Conservation (phyloP, 2,797 vertebrate species). For the Amazonetta brasiliensis region DNA sequence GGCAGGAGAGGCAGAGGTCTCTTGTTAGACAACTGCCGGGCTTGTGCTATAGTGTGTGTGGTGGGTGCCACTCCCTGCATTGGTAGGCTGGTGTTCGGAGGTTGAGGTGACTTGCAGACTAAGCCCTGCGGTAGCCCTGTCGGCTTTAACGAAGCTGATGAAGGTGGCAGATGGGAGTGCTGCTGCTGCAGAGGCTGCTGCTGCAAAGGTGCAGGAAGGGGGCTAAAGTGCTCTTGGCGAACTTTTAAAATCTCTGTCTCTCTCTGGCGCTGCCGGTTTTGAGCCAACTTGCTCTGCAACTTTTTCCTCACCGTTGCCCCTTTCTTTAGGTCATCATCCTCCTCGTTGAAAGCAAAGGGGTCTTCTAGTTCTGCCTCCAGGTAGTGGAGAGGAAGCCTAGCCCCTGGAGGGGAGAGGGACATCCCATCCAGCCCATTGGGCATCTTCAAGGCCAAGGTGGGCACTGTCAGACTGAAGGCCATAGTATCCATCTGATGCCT, state of each 20-base stretch:
- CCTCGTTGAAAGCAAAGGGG: conserved; percentile 97
- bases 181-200: conserved; percentile 81
- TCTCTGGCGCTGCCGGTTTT: conserved; percentile 89
- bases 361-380: conserved; percentile 92
- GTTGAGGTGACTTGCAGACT: conserved; percentile 97
- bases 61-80: conserved; percentile 88
- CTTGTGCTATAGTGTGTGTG: conserved; percentile 88
- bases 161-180: conserved; percentile 84
- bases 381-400: conserved; percentile 89
- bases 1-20: conserved; percentile 87
- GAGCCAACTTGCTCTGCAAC: conserved; percentile 91
- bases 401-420: conserved; percentile 92
- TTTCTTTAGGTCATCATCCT: conserved; percentile 90
- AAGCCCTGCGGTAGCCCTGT: conserved; percentile 87
- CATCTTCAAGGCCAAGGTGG: conserved; percentile 93
- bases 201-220: conserved; percentile 86
- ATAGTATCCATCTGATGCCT: conserved; percentile 94
- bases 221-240: conserved; percentile 95
- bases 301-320: conserved; percentile 91
- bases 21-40: conserved; percentile 86
- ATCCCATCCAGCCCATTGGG: conserved; percentile 94
- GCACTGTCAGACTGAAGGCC: conserved; percentile 96
- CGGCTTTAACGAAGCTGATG: conserved; percentile 78
- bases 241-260: conserved; percentile 89
- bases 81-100: conserved; percentile 93